A percentile compares a stretch with the other conserved stretches of the same genome.
phyloP scores from a whole-genome alignment of 2,797 vertebrate species.

The Eulemur rubriventer region DNA sequence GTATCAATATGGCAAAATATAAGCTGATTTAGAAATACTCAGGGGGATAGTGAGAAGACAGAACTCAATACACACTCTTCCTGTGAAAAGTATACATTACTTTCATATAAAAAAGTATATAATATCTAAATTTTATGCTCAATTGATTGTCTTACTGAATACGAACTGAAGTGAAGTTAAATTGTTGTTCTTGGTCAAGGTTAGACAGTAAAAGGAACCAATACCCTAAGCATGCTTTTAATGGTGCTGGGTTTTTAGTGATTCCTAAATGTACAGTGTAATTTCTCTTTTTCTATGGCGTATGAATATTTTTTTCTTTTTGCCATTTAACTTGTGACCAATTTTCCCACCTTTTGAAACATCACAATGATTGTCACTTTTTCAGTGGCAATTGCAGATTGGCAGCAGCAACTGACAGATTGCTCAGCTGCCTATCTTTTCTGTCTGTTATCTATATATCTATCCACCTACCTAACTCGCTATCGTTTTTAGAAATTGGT shows the following conservation, averaged over 20 bases:
- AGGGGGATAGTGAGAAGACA: not conserved
- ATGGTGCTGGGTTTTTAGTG: not conserved
- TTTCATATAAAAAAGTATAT: not conserved
- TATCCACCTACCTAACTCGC: not conserved
- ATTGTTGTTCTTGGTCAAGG: not conserved
- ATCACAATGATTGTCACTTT: not conserved
- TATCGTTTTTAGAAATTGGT: not conserved
- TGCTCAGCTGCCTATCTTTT: not conserved
- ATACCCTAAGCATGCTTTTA: not conserved
- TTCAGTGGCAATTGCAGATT: not conserved
- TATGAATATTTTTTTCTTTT: not conserved
- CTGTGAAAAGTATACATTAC: not conserved
- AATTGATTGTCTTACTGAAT: not conserved
- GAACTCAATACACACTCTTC: not conserved
- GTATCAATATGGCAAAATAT: not conserved
- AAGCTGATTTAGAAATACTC: not conserved
- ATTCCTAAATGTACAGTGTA: not conserved
- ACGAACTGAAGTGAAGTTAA: not conserved
- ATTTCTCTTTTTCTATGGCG: not conserved
- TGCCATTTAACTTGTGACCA: not conserved
- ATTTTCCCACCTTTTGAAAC: not conserved
- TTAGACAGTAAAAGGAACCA: not conserved
- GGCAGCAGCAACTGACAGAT: too few relatives aligned
- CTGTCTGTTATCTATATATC: not conserved
- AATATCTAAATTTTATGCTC: not conserved